phyloP scores from a whole-genome alignment of 1,140 invertebrate species.

The Brachionus koreanus region DNA sequence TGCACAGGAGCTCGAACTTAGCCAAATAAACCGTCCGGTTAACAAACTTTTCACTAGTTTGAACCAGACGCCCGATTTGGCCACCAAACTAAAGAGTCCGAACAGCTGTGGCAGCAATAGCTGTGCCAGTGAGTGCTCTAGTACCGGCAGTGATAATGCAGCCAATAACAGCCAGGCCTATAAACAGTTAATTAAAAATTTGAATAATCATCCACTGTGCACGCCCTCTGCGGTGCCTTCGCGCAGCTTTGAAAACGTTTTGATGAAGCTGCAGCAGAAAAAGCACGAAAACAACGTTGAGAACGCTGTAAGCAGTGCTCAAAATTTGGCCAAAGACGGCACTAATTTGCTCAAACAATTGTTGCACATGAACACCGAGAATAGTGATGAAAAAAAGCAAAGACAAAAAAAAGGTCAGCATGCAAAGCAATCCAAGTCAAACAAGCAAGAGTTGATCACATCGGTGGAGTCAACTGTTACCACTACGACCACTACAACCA shows the following conservation, averaged over 20 bases:
- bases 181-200: conserved; percentile 36
- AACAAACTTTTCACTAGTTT: neutral
- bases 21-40: neutral
- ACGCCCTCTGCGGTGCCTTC: neutral
- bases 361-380: neutral
- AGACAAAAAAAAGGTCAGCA: neutral
- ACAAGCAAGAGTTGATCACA: neutral
- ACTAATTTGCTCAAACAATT: conserved; percentile 28
- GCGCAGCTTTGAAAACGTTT: neutral
- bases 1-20: conserved; percentile 7
- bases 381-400: neutral
- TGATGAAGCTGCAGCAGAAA: conserved; percentile 16
- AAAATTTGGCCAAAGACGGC: neutral
- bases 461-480: conserved; percentile 3
- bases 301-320: neutral
- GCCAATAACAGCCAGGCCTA: neutral
- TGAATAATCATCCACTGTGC: conserved; percentile 14
- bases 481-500: conserved; percentile 13
- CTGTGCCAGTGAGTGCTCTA: conserved; percentile 20
- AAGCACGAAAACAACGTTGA: neutral
- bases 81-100: neutral
- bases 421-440: neutral
- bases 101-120: conserved; percentile 33
- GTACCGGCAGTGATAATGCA: neutral
- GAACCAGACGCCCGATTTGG: conserved; percentile 1